Percentiles rank a stretch among this genome's conserved stretches.
Conservation (phyloP, 2,797 vertebrate genomes). For the Alca torda region DNA sequence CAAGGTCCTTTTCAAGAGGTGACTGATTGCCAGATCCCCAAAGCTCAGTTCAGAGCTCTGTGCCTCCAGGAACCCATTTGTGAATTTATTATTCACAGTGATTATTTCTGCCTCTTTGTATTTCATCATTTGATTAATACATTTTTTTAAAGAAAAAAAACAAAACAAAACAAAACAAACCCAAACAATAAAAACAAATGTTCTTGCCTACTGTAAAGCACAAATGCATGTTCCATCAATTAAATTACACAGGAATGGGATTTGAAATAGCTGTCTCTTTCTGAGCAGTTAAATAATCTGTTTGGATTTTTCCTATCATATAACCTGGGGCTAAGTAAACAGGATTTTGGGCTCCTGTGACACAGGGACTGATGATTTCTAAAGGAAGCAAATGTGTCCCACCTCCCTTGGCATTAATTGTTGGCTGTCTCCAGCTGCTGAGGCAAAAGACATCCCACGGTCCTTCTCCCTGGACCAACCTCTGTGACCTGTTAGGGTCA, state of each 20-base stretch:
- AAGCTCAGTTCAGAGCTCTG: background rate
- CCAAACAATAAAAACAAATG: background rate
- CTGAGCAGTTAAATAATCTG: background rate
- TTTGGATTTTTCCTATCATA: background rate
- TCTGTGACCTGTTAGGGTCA: background rate
- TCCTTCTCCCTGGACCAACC: too few relatives aligned
- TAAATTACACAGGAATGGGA: background rate
- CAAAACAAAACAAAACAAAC: too few relatives aligned
- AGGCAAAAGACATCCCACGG: background rate
- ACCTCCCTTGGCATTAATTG: accelerated
- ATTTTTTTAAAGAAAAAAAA: background rate
- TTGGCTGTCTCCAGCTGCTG: background rate
- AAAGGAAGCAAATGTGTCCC: background rate
- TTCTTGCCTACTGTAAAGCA: background rate
- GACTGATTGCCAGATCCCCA: background rate
- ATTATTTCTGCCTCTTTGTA: background rate
- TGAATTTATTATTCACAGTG: background rate
- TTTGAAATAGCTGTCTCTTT: background rate
- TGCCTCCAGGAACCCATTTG: background rate
- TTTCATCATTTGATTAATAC: background rate
- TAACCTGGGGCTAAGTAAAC: background rate
- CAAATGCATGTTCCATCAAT: background rate
- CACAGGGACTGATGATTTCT: background rate
- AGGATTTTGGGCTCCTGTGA: background rate
- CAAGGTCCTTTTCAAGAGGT: background rate